These are phyloP conservation scores for Raja brachyura DNA, from an alignment of 2,113 vertebrate species.

Conservation along the genomic window DNA sequence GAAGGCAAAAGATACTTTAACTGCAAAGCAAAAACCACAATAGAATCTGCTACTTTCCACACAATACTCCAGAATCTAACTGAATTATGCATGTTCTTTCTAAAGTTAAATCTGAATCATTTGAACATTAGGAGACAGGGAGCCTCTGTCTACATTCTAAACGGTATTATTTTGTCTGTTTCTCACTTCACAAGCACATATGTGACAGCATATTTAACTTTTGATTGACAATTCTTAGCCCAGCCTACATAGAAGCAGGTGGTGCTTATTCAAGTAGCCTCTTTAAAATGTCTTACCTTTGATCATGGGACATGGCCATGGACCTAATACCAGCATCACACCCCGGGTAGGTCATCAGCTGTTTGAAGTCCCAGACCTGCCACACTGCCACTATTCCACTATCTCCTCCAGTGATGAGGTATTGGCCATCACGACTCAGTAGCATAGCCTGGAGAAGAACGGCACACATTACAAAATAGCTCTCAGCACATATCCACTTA, in stretches of 20 bases:
- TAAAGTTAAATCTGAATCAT: neutral
- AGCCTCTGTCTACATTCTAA: neutral
- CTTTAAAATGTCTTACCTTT: constrained; percentile 67
- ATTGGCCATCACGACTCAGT: constrained; percentile 90
- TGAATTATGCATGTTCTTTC: neutral
- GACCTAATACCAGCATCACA: constrained; percentile 93
- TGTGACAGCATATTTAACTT: neutral
- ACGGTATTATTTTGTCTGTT: neutral
- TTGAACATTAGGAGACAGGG: neutral
- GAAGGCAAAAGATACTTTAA: no score
- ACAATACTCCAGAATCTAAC: neutral
- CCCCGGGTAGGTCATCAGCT: constrained; percentile 86
- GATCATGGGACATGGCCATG: constrained; percentile 91
- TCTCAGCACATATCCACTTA: constrained; percentile 7
- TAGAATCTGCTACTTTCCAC: no score
- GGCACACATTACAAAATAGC: neutral
- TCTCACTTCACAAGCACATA: neutral
- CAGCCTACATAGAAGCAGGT: neutral
- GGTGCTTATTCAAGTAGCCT: neutral
- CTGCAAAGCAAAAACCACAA: no score
- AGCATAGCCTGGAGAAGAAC: constrained; percentile 70
- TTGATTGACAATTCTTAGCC: neutral
- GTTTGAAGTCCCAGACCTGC: constrained; percentile 80
- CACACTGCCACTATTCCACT: constrained; percentile 78
- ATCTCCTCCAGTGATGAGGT: constrained; percentile 88